A percentile compares a stretch with the other conserved stretches of the same genome.
These are phyloP conservation scores for Tapirus indicus DNA, from an alignment of 2,797 vertebrate genomes.

Conservation along the genomic window DNA sequence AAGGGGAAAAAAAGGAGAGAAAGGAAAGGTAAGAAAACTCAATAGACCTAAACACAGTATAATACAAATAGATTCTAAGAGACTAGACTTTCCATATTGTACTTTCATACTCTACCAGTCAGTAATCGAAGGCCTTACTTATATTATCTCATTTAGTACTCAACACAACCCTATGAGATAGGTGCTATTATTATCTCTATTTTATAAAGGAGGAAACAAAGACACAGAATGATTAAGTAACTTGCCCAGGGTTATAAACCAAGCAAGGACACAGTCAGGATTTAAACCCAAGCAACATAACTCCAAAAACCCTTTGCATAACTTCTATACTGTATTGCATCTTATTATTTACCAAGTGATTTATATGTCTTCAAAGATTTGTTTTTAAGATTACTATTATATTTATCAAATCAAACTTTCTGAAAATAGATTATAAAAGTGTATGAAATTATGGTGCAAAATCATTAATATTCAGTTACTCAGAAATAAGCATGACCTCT, in stretches of 20 bases:
- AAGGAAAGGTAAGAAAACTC: not conserved
- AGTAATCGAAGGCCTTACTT: not conserved
- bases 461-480: constrained; percentile 30
- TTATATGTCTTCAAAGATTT: constrained; percentile 11
- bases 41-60: not conserved
- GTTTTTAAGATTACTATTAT: constrained; percentile 33
- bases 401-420: constrained; percentile 44
- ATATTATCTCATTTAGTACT: not conserved
- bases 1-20: not conserved
- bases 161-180: not conserved
- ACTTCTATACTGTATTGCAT: not conserved
- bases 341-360: constrained; percentile 1
- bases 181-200: not conserved
- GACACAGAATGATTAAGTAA: constrained; percentile 14
- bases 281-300: not conserved
- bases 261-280: not conserved
- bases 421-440: not conserved
- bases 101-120: not conserved
- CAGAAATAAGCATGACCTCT: constrained; percentile 13
- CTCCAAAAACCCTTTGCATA: not conserved
- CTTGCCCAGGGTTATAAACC: not conserved
- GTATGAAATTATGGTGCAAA: not conserved
- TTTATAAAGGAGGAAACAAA: constrained; percentile 47
- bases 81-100: not conserved
- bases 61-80: not conserved